Base-by-base conservation (phyloP, 2,888 invertebrate genomes). In the Himalopsyche tibetana region DNA sequence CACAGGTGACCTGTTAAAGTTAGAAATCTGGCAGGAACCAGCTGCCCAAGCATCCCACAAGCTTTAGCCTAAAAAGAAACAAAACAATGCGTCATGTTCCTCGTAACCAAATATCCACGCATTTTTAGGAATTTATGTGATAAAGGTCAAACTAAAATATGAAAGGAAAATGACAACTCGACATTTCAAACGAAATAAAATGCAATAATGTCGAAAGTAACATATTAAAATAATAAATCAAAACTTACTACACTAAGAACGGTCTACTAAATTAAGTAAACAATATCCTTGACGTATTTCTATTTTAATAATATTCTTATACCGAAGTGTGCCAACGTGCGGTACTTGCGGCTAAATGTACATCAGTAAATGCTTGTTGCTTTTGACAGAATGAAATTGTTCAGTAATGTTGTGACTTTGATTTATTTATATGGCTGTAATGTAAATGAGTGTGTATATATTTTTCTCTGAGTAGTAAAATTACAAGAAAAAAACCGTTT, bases 21-120 rank as follows among this genome's bases (percentile, higher is more conserved):
- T 89, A 96, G 91, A 91, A 96, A 96, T 89, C 96, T 93, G 85
- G 95, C 94, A 88, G 96, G 96, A 89, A 95, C 94, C 86, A 95
- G 90, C 80, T 80, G 86, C 28, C 87, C 85, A 74, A 84, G 84
- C 88, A 88, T 88, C n/a, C 84, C 87, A 87, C 83, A 36, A 56
- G 38, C 80, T 15, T 36, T 63, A 83, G 40, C 51, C 51, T 55
- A 82, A 74, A 74, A 74, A 74, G 51, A 4, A 28, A 74, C 74
- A 74, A 74, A 74, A 36, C 74, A 74, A 74, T 36, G 36, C 38
- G 74, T 74, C 74, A 74, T 38, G 38, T 15, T 74, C n/a, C 15
- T 15, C 28, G 1, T 5, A 4, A 74, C 38, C 74, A 36, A 74
- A 36, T 28, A 74, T 36, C 51, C 12, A 15, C 51, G 51, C 36